Conservation (phyloP, 2,113 vertebrate species). For the Eudyptes chrysolophus region DNA sequence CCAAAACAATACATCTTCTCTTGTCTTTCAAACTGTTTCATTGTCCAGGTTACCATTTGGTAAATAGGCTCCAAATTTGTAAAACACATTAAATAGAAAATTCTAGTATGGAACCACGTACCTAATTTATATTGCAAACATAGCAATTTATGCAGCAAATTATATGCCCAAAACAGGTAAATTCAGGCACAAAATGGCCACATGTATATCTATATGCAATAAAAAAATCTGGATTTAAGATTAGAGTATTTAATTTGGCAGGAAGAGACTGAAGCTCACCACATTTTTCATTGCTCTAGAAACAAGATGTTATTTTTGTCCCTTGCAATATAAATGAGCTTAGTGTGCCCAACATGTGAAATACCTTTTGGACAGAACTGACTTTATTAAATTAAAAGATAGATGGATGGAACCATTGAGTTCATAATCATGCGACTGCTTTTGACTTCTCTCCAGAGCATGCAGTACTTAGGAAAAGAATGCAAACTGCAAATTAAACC, state of each 20-base stretch:
- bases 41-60: neutral
- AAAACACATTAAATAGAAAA: neutral
- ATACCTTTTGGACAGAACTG: conserved; percentile 20
- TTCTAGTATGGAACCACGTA: neutral
- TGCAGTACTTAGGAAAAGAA: neutral
- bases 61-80: neutral
- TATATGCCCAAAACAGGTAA: neutral
- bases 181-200: neutral
- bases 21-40: neutral
- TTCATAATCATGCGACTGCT: neutral
- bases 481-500: conserved; percentile 37
- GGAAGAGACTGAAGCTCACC: neutral
- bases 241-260: neutral
- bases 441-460: conserved; percentile 5
- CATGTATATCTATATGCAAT: neutral
- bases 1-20: neutral
- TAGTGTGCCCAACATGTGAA: neutral
- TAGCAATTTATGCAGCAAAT: neutral
- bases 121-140: neutral
- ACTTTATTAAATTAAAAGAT: neutral
- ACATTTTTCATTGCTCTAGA: neutral
- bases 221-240: neutral
- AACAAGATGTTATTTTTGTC: neutral
- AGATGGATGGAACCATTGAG: neutral
- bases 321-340: neutral